Evolutionary conservation across 2,113 vertebrate species (phyloP).

Genomic region (Cnemophilus loriae): DNA sequence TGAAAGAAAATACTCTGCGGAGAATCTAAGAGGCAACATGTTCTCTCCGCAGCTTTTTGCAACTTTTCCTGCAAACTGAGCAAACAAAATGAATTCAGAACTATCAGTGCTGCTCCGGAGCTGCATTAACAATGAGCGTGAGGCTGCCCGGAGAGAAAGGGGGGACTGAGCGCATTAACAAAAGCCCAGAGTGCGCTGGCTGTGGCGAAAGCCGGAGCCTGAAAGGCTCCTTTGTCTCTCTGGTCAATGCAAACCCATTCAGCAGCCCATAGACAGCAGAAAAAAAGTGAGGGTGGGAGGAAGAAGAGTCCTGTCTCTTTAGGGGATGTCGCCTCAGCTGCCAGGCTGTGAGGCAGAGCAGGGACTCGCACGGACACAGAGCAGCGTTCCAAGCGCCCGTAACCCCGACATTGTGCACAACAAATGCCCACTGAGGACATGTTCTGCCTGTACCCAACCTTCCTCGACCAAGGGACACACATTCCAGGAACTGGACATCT

Average conservation of each 20-base stretch:
- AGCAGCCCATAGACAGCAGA: constrained; percentile 43
- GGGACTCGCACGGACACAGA: not conserved
- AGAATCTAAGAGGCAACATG: not conserved
- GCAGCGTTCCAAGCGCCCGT: not conserved
- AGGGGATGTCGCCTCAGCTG: constrained; percentile 67
- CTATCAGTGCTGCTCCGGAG: not conserved
- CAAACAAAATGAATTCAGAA: constrained; percentile 35
- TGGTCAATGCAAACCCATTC: constrained; percentile 71
- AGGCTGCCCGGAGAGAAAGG: constrained; percentile 37
- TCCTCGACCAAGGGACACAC: not conserved
- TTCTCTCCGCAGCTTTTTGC: not conserved
- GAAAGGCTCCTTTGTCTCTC: constrained; percentile 72
- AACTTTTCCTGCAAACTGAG: constrained; percentile 20
- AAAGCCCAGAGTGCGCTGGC: constrained; percentile 49
- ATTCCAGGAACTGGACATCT: not conserved
- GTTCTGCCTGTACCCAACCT: not conserved
- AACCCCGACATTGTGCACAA: not conserved
- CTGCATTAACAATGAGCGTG: constrained; percentile 43
- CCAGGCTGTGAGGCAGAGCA: constrained; percentile 16
- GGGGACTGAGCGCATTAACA: constrained; percentile 50
- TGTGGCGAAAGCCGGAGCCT: constrained; percentile 12
- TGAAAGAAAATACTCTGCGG: not conserved
- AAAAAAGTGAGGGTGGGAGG: constrained; percentile 36
- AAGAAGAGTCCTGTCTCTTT: constrained; percentile 54
- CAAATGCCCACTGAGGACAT: not conserved